phyloP scores from a whole-genome alignment of 1,140 invertebrate species.

The Lordiphosa clarofinis region DNA sequence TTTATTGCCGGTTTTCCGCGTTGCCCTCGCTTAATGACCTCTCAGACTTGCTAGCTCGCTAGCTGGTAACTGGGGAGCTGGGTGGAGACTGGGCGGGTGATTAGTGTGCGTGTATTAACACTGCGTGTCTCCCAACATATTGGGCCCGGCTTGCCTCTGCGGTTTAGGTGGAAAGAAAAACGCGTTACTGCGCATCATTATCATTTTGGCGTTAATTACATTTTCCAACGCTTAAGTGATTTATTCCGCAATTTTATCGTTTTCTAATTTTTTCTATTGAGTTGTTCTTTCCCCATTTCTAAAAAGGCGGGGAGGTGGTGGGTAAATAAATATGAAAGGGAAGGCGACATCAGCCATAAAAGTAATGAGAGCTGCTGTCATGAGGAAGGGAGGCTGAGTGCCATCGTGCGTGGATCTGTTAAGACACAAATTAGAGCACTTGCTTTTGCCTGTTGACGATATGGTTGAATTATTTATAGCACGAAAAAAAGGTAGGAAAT shows the following conservation, averaged over 20 bases:
- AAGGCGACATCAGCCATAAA: conserved; percentile 32
- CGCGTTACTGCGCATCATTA: conserved; percentile 67
- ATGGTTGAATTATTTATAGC: conserved; percentile 41
- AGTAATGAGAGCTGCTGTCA: conserved; percentile 34
- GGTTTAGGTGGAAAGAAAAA: conserved; percentile 36
- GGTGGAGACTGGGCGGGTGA: conserved; percentile 49
- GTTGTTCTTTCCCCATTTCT: conserved; percentile 9
- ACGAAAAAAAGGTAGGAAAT: conserved; percentile 5
- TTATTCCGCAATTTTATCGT: conserved; percentile 76
- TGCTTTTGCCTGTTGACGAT: conserved; percentile 35
- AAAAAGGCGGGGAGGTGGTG: neutral
- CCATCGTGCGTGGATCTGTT: conserved; percentile 39
- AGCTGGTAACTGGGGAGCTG: conserved; percentile 9
- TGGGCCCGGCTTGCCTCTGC: conserved; percentile 18
- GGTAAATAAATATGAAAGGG: conserved; percentile 52
- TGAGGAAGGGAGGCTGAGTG: conserved; percentile 3
- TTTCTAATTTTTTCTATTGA: conserved; percentile 69
- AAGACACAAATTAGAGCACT: conserved; percentile 58
- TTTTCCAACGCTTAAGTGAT: conserved; percentile 76
- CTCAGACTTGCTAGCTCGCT: conserved; percentile 10
- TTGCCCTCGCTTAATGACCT: conserved; percentile 65
- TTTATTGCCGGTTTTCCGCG: conserved; percentile 72
- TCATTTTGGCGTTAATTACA: conserved; percentile 77
- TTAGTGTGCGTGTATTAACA: conserved; percentile 59
- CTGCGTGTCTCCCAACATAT: conserved; percentile 53